A percentile compares a stretch with the other conserved stretches of the same genome.
Conservation (phyloP, 2,113 vertebrate species). For the Aegypius monachus region DNA sequence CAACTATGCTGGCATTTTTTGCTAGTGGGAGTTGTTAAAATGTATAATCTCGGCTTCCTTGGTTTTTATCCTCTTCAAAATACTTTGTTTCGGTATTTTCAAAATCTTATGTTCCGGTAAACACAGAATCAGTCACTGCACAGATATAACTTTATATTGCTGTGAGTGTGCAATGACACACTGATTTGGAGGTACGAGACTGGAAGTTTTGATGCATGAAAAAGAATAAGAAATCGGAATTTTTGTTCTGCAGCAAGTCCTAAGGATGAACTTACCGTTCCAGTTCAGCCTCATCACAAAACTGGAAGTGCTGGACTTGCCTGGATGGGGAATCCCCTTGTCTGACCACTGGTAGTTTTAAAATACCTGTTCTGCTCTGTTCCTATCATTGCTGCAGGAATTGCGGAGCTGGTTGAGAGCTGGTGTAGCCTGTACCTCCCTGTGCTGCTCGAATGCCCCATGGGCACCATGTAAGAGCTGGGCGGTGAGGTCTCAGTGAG, state of each 20-base stretch:
- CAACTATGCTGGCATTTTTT: neutral
- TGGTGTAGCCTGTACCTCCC: neutral
- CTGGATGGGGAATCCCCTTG: neutral
- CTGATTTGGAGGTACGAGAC: neutral
- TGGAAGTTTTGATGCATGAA: neutral
- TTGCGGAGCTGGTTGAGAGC: neutral
- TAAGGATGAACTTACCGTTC: neutral
- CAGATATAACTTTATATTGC: neutral
- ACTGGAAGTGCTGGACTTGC: neutral
- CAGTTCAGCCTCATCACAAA: neutral
- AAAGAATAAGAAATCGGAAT: neutral
- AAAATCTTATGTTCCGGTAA: neutral
- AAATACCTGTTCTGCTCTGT: no score
- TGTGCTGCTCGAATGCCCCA: fast-evolving
- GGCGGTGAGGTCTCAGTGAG: neutral
- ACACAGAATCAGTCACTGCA: neutral
- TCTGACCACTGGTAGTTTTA: neutral
- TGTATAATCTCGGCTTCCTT: neutral
- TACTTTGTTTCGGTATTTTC: neutral
- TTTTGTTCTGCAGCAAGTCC: neutral
- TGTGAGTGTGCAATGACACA: neutral
- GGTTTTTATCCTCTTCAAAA: neutral
- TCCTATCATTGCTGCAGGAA: neutral
- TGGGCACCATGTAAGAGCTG: neutral
- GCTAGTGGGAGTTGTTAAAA: neutral